phyloP scores from a whole-genome alignment of 2,797 vertebrate species.

The Rhinichthys osculus region DNA sequence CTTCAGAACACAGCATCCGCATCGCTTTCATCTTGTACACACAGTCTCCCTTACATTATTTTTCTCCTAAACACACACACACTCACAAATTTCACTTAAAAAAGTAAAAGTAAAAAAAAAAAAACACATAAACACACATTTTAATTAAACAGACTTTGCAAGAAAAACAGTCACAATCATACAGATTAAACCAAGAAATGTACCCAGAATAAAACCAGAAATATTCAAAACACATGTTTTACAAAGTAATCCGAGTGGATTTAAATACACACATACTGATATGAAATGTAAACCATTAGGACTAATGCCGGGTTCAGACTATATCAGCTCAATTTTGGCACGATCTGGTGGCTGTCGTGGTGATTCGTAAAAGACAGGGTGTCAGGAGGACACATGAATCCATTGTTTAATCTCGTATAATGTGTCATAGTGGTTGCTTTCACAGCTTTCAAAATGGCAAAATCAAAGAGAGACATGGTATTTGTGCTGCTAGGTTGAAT shows the following conservation, averaged over 20 bases:
- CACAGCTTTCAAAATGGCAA: too few species aligned
- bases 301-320: too few species aligned
- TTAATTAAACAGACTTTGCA: neutral
- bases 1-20: constrained; percentile 21
- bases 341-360: too few species aligned
- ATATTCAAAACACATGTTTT: neutral
- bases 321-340: too few species aligned
- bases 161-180: neutral
- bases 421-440: too few species aligned
- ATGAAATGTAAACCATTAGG: neutral
- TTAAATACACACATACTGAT: neutral
- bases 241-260: neutral
- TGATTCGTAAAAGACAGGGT: too few species aligned
- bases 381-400: too few species aligned
- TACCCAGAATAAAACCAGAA: neutral
- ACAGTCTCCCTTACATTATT: constrained; percentile 1
- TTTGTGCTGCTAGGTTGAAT: too few species aligned
- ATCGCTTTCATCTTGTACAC: constrained; percentile 43
- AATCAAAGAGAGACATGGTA: too few species aligned
- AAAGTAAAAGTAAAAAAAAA: neutral
- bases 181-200: neutral
- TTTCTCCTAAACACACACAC: constrained; percentile 3
- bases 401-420: too few species aligned
- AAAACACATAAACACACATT: neutral
- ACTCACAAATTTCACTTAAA: neutral